Conservation (phyloP, 2,888 invertebrate genomes). For the Amphipoea oculea region DNA sequence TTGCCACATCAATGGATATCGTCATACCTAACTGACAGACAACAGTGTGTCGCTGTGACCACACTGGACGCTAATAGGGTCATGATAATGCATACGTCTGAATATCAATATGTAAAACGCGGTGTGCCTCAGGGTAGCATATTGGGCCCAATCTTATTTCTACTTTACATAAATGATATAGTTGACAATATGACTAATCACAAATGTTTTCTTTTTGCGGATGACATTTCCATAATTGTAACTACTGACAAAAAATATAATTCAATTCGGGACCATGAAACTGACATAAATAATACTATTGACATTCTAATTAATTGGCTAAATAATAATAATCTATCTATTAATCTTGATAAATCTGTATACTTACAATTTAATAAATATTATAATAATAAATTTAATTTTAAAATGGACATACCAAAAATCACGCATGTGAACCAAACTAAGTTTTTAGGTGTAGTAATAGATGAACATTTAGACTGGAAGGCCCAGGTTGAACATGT, state of each 20-base stretch:
- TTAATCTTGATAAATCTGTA: neutral
- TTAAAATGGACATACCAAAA: no score
- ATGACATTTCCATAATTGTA: neutral
- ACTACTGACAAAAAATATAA: neutral
- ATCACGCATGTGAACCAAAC: no score
- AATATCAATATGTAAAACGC: neutral
- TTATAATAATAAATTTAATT: no score
- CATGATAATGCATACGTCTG: neutral
- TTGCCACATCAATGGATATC: no score
- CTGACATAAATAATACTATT: neutral
- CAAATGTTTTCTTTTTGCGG: neutral
- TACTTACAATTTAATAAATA: neutral
- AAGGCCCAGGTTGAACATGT: no score
- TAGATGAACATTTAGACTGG: no score
- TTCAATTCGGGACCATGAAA: neutral
- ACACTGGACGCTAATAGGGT: neutral
- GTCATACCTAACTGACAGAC: neutral
- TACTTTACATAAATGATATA: neutral
- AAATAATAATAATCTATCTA: neutral
- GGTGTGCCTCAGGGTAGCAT: constrained; percentile 1
- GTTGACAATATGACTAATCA: neutral
- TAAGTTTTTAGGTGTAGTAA: no score
- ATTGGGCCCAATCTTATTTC: constrained; percentile 5
- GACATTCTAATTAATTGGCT: neutral
- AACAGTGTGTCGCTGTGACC: neutral